Conservation (phyloP, 1,140 invertebrate species). For the Arion vulgaris region DNA sequence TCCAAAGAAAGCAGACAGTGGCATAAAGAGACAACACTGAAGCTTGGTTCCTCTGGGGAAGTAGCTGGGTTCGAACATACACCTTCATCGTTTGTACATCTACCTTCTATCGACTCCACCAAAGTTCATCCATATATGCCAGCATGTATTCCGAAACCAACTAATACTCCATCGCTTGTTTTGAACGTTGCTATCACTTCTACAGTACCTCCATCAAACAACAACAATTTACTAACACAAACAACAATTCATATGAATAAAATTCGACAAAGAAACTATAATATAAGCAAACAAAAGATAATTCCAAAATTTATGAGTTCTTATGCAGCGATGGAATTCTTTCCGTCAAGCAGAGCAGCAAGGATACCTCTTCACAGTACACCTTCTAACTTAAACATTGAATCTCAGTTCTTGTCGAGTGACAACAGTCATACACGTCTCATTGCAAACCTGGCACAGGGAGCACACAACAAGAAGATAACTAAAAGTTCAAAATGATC, state of each 20-base stretch:
- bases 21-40: constrained; percentile 10
- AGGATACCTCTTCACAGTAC: not conserved
- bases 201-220: not conserved
- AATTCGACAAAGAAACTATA: not conserved
- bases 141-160: not conserved
- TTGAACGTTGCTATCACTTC: not conserved
- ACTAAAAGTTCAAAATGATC: too few relatives aligned
- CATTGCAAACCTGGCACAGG: too few relatives aligned
- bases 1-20: constrained; percentile 37
- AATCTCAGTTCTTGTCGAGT: too few relatives aligned
- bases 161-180: not conserved
- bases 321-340: not conserved
- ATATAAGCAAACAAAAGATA: not conserved
- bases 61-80: not conserved
- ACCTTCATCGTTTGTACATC: not conserved
- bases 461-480: too few relatives aligned
- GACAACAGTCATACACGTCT: too few relatives aligned
- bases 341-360: not conserved
- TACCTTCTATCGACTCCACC: not conserved
- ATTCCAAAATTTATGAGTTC: not conserved
- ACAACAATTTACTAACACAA: not conserved
- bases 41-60: not conserved
- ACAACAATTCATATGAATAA: not conserved
- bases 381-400: not conserved
- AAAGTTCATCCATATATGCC: not conserved